phyloP scores from a whole-genome alignment of 2,888 invertebrate genomes.

The Agrochola litura region DNA sequence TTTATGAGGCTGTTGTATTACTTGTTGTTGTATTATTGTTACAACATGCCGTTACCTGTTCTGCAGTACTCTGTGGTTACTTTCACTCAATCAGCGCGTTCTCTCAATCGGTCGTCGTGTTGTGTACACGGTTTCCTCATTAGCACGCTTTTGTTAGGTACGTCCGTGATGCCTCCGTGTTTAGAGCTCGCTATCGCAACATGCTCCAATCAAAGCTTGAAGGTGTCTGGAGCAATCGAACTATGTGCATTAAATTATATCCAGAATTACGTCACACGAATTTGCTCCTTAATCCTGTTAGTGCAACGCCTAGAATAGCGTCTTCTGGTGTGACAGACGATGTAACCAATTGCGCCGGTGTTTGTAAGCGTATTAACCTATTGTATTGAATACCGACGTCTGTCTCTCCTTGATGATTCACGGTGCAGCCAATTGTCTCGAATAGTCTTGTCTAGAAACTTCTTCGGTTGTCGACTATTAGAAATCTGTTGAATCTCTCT shows the following conservation, averaged over 20 bases:
- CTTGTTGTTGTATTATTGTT: slow-evolving; percentile 57
- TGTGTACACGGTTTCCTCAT: slow-evolving; percentile 87
- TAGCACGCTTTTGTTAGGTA: slow-evolving; percentile 85
- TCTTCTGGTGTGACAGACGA: slow-evolving; percentile 52
- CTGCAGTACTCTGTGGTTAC: slow-evolving; percentile 72
- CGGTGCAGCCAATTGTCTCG: slow-evolving; percentile 61
- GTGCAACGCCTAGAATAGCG: slow-evolving; percentile 47
- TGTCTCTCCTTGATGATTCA: slow-evolving; percentile 66
- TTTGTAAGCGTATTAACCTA: slow-evolving; percentile 70
- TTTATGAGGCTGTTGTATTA: slow-evolving; percentile 60
- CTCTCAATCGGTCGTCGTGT: slow-evolving; percentile 72
- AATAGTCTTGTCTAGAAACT: slow-evolving; percentile 54
- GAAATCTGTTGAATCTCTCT: slow-evolving; percentile 40
- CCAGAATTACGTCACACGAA: slow-evolving; percentile 38
- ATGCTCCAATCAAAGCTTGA: slow-evolving; percentile 81
- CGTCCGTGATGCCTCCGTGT: slow-evolving; percentile 70
- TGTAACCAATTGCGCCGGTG: slow-evolving; percentile 66
- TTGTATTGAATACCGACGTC: slow-evolving; percentile 67
- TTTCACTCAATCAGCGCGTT: slow-evolving; percentile 84
- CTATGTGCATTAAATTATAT: slow-evolving; percentile 62
- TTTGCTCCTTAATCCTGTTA: slow-evolving; percentile 54
- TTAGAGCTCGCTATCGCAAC: slow-evolving; percentile 69
- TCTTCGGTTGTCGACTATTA: slow-evolving; percentile 43
- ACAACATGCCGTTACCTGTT: slow-evolving; percentile 64
- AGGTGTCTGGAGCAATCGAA: slow-evolving; percentile 71